Percentiles rank a stretch among this genome's conserved stretches.
Conservation (phyloP, 2,797 vertebrate species). For the Cuculus canorus region DNA sequence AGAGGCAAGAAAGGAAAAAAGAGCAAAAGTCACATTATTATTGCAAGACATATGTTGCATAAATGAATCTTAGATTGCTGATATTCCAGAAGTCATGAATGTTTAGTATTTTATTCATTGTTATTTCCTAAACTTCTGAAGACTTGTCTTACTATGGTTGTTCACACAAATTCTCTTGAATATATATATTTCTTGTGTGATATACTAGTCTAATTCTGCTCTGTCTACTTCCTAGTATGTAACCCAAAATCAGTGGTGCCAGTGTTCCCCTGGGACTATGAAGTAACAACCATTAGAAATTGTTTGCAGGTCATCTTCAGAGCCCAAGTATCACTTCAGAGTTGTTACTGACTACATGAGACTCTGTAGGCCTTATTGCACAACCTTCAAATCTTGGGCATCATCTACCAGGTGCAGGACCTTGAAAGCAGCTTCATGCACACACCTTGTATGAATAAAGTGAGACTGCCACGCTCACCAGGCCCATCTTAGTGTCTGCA, state of each 20-base stretch:
- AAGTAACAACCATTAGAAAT: neutral
- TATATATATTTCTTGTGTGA: neutral
- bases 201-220: neutral
- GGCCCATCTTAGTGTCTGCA: neutral
- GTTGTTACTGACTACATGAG: neutral
- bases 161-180: neutral
- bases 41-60: neutral
- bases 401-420: neutral
- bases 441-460: neutral
- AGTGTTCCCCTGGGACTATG: neutral
- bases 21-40: neutral
- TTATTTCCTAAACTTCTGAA: neutral
- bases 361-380: neutral
- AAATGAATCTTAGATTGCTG: neutral
- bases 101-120: neutral
- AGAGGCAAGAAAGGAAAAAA: neutral
- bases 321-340: neutral
- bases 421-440: neutral
- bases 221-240: neutral
- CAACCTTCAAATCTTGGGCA: neutral
- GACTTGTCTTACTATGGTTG: neutral
- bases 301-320: neutral
- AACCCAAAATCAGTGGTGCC: neutral
- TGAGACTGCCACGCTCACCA: neutral
- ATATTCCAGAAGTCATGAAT: neutral